These are phyloP conservation scores for Gavialis gangeticus DNA, from an alignment of 2,113 vertebrate species.

Conservation along the genomic window DNA sequence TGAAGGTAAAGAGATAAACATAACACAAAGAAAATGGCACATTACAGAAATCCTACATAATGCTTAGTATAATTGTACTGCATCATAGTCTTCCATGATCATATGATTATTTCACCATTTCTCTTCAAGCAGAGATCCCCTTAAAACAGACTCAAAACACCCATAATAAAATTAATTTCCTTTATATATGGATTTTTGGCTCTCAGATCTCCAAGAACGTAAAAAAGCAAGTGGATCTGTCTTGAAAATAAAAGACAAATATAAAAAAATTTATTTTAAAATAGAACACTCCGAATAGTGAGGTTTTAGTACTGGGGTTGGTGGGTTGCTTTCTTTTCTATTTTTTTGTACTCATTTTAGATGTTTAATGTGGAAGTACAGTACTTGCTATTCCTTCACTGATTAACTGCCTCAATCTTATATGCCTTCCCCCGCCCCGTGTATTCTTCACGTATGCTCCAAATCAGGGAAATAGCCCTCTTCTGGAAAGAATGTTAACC, in stretches of 20 bases:
- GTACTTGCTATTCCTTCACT: not conserved
- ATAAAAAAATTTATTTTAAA: not conserved
- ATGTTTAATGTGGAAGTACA: not conserved
- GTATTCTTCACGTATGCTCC: not conserved
- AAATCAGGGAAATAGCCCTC: not conserved
- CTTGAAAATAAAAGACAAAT: not conserved
- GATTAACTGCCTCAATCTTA: too few relatives aligned
- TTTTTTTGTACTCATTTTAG: not conserved
- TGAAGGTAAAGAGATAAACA: not conserved
- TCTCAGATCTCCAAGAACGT: not conserved
- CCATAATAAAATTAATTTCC: not conserved
- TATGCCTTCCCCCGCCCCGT: too few relatives aligned
- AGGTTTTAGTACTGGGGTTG: not conserved
- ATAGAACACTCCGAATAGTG: not conserved
- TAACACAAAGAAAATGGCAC: not conserved
- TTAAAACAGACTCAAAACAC: not conserved
- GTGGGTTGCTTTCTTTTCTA: not conserved
- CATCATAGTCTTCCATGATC: not conserved
- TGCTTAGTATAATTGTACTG: not conserved
- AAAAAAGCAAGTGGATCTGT: not conserved
- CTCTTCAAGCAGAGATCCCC: slow-evolving; percentile 28
- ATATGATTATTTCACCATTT: not conserved
- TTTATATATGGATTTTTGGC: not conserved
- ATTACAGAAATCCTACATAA: not conserved
- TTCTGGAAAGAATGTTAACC: not conserved